Conservation (phyloP, 2,797 vertebrate species). For the Lycodopsis pacificus region DNA sequence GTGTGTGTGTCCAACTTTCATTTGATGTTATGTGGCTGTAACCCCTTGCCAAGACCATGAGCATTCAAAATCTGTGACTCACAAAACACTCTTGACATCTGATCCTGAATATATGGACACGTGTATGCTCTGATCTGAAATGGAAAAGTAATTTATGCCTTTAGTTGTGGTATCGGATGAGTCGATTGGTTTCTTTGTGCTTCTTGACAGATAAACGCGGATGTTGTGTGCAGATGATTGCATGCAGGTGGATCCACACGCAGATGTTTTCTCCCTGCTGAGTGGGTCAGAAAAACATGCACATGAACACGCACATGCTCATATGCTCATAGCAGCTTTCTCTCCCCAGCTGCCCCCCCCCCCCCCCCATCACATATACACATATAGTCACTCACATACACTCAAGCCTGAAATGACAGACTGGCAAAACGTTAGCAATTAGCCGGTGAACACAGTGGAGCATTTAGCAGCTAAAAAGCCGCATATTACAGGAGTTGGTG, state of each 20-base stretch:
- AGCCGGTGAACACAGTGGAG: not conserved
- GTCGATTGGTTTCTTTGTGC: slow-evolving; percentile 50
- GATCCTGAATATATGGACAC: slow-evolving; percentile 38
- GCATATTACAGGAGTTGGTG: not conserved
- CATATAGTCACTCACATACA: not conserved
- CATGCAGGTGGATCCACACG: slow-evolving; percentile 63
- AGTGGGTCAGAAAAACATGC: slow-evolving; percentile 18
- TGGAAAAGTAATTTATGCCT: slow-evolving; percentile 34
- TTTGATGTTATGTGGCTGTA: slow-evolving; percentile 59
- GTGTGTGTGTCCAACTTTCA: slow-evolving; percentile 28
- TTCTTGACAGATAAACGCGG: slow-evolving; percentile 24
- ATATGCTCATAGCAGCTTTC: not conserved
- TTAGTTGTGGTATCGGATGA: slow-evolving; percentile 32
- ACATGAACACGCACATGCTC: not conserved
- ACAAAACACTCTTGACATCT: slow-evolving; percentile 48
- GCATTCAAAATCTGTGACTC: slow-evolving; percentile 53
- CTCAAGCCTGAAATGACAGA: not conserved
- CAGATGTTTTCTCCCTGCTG: slow-evolving; percentile 50
- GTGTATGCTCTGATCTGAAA: slow-evolving; percentile 21
- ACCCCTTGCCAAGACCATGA: slow-evolving; percentile 53
- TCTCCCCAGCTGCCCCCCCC: slow-evolving; percentile 3
- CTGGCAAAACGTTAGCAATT: not conserved
- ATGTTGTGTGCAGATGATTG: slow-evolving; percentile 62
- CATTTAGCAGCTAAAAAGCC: not conserved
- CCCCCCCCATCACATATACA: not conserved